phyloP scores from a whole-genome alignment of 2,797 vertebrate genomes.

The Phataginus tricuspis region DNA sequence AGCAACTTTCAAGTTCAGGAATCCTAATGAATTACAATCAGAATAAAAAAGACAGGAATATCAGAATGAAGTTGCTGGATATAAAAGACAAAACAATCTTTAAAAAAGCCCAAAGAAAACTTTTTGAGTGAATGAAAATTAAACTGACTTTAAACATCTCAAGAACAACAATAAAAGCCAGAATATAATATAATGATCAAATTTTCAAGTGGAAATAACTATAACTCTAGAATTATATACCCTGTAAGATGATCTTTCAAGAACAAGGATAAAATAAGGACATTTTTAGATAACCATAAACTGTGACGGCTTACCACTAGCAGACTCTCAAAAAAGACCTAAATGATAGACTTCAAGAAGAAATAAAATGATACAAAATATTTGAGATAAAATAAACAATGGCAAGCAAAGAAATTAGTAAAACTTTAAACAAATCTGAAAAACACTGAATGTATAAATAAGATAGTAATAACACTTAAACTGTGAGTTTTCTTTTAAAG shows the following conservation, averaged over 20 bases:
- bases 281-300: neutral
- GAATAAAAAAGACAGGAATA: neutral
- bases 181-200: neutral
- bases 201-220: neutral
- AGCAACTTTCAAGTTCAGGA: neutral
- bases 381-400: neutral
- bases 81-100: neutral
- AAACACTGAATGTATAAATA: neutral
- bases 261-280: neutral
- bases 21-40: neutral
- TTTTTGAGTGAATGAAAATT: neutral
- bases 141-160: neutral
- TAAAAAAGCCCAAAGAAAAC: neutral
- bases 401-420: neutral
- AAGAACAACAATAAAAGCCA: neutral
- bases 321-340: neutral
- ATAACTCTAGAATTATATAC: neutral
- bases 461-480: neutral
- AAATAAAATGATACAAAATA: neutral
- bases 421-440: neutral
- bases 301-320: neutral
- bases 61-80: neutral
- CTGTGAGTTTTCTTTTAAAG: neutral
- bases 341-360: neutral
- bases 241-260: neutral